These are phyloP conservation scores for Noturus placidus DNA, from an alignment of 2,113 vertebrate genomes.

Conservation along the genomic window DNA sequence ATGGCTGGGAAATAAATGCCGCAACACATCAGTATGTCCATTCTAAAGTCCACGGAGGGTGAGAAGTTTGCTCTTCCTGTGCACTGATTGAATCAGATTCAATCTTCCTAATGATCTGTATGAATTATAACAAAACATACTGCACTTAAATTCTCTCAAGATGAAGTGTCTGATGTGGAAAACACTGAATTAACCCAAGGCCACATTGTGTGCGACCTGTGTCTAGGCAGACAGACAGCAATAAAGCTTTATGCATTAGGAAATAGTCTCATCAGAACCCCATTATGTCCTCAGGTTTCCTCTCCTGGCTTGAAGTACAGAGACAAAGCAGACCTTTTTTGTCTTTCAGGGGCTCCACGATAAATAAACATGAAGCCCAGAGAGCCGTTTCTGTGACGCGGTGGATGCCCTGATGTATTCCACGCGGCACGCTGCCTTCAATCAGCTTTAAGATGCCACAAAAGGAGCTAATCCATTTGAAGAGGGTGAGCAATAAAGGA, in stretches of 20 bases:
- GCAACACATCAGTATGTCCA: neutral
- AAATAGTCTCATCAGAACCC: conserved; percentile 46
- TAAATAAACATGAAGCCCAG: conserved; percentile 62
- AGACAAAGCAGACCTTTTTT: conserved; percentile 39
- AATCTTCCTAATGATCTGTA: conserved; percentile 23
- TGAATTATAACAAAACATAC: conserved; percentile 30
- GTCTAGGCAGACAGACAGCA: conserved; percentile 43
- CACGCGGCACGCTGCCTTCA: conserved; percentile 51
- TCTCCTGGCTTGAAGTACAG: conserved; percentile 40
- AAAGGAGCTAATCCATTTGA: conserved; percentile 61
- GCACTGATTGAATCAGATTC: conserved; percentile 14
- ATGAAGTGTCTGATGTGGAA: conserved; percentile 42
- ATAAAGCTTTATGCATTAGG: conserved; percentile 39
- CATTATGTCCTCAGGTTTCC: conserved; percentile 48
- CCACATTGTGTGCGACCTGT: conserved; percentile 31
- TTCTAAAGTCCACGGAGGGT: neutral
- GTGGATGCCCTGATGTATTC: conserved; percentile 52
- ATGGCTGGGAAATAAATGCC: neutral
- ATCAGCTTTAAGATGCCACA: conserved; percentile 60
- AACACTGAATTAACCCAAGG: conserved; percentile 40
- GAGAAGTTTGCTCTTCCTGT: neutral
- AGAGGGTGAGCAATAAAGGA: conserved; percentile 40
- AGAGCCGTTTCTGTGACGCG: conserved; percentile 32
- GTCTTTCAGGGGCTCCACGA: conserved; percentile 45
- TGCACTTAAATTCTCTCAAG: conserved; percentile 38